Evolutionary conservation across 2,113 vertebrate genomes (phyloP), one percentile per base, ranked within the genome.

Genomic region (Sitta europaea): DNA sequence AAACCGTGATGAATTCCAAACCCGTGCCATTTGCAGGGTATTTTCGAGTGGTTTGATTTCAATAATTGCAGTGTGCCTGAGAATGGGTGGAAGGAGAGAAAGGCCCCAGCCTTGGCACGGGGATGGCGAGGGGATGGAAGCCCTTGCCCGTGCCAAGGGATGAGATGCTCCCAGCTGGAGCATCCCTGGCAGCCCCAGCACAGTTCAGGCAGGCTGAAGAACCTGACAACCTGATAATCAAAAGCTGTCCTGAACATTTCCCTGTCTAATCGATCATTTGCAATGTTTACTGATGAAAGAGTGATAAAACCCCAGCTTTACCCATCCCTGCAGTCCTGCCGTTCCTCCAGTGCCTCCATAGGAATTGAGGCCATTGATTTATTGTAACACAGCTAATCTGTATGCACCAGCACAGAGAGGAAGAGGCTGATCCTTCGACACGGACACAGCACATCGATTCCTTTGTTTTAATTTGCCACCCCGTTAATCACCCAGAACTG

Each of bases 1-100:
- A 92, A 97, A 93, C 66, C 10, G 71, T 70, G 89, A 96, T 93
- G 96, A 74, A 88, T 73, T 72, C 92, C 91, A 88, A 96, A 85
- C 19, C 62, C 21, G 86, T 6, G 62, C 93, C 6, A 31, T 71
- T 96, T 53, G 75, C 31, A 18, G 77, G 95, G 72, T 84, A 3
- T 33, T 84, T 54, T n/a, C 0, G 17, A 62, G 61, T 43, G n/a
- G 93, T 76, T 90, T 80, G n/a, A 62, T 94, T 92, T 65, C 88
- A 82, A 51, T 92, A 76, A 96, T 72, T 66, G 81, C 89, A 40
- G 59, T 3, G 5, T 33, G 94, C 57, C 35, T 1, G 6, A 35
- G 66, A n/a, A 75, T 5, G 12, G 28, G 36, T 4, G 73, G 38
- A 63, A 42, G 1, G 65, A 50, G 62, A 23, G 77, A 13, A 66